Base-by-base conservation (phyloP, 2,113 vertebrate genomes). In the Ammodramus savannarum region DNA sequence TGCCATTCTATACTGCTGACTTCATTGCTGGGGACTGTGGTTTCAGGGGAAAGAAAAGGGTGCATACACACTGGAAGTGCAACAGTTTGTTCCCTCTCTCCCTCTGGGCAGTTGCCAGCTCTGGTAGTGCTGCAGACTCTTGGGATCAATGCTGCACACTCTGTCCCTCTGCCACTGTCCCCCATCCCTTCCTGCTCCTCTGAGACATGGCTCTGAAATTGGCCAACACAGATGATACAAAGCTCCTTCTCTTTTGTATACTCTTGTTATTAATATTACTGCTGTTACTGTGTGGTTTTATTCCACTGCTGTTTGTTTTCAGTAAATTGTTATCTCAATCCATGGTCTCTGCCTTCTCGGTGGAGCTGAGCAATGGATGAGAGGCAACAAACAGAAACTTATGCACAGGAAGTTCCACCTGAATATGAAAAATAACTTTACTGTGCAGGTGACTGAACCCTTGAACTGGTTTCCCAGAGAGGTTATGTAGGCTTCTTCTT, bases 81-180 rank as follows among this genome's bases (percentile, higher is more conserved):
- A 39, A 10, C 41, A 20, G 29, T 41, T 57, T 57, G 12, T 10
- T 74, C 19, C n/a, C 41, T 74, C 34, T 74, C 41, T n/a, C 18
- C 10, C 23, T 29, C 41, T 39, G 34, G 34, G 18, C 25, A 65
- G 49, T 10, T 65, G 14, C 29, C 29, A 39, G 51, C 59, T 48
- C 23, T n/a, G 29, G 29, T 16, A 55, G 19, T 23, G 34, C 29
- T n/a, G 15, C 49, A 32, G 14, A 16, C 7, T 39, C 11, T n/a
- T 1, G 0, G 25, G 15, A 23, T 39, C 34, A n/a, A 25, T 0
- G 1, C 34, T 65, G 19, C 0, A 0, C 29, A 16, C 10, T 48
- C 19, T 41, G 41, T 74, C 41, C 34, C 18, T 34, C 12, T 65
- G 19, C 23, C 0, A 0, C 41, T 41, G 34, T 23, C 51, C 23